These are phyloP conservation scores for Kobus ellipsiprymnus DNA, from an alignment of 2,113 vertebrate species.

Conservation along the genomic window DNA sequence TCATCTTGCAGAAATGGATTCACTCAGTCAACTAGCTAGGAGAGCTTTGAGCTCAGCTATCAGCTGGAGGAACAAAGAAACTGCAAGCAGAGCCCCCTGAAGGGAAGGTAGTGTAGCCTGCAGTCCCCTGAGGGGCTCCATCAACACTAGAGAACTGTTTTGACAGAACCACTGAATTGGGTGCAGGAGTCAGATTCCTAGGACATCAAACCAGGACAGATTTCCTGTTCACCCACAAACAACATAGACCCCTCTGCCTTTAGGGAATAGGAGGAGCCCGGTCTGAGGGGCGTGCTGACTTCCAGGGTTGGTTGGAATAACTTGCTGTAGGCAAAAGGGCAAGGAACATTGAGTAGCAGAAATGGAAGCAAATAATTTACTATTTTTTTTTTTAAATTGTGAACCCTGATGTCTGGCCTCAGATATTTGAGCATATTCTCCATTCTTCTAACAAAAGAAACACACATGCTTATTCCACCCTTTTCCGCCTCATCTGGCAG, in stretches of 20 bases:
- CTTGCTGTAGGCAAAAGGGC: conserved; percentile 70
- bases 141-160: conserved; percentile 61
- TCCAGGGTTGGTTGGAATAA: conserved; percentile 48
- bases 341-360: conserved; percentile 71
- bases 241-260: conserved; percentile 37
- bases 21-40: conserved; percentile 44
- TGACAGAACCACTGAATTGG: conserved; percentile 65
- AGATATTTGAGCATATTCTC: conserved; percentile 72
- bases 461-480: conserved; percentile 82
- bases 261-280: conserved; percentile 17
- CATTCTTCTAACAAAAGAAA: conserved; percentile 80
- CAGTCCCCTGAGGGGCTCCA: conserved; percentile 51
- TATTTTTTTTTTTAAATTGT: conserved; percentile 33
- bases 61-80: conserved; percentile 67
- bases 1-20: conserved; percentile 51
- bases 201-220: conserved; percentile 62
- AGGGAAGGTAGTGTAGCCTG: conserved; percentile 20
- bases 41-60: conserved; percentile 37
- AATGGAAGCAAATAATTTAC: conserved; percentile 71
- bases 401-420: conserved; percentile 69
- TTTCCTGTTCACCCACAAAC: conserved; percentile 46
- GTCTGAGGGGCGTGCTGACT: background rate
- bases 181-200: conserved; percentile 66
- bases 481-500: conserved; percentile 96
- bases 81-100: background rate